Percentiles rank a stretch among this genome's conserved stretches.
These are phyloP conservation scores for Coelopa frigida DNA, from an alignment of 1,140 invertebrate species.

Conservation along the genomic window DNA sequence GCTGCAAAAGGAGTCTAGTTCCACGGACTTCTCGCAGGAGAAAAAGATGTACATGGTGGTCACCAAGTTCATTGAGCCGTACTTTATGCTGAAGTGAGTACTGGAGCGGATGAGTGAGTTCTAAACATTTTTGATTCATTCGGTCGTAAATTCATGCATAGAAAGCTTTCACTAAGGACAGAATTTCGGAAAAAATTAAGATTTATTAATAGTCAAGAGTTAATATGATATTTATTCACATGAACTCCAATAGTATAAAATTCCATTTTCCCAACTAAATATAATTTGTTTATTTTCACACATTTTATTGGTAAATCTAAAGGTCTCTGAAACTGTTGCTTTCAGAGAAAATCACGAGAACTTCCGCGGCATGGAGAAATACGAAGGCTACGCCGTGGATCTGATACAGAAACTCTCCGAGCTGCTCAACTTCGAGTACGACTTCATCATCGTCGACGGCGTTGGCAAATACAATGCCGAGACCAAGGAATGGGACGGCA, in stretches of 20 bases:
- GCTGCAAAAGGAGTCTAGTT: slow-evolving; percentile 11
- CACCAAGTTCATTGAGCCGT: slow-evolving; percentile 33
- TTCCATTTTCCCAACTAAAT: too few species aligned
- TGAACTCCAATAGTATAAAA: too few species aligned
- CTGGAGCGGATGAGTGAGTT: too few species aligned
- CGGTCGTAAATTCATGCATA: not conserved
- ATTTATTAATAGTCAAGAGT: too few species aligned
- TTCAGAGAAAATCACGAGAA: slow-evolving; percentile 29
- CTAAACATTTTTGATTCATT: too few species aligned
- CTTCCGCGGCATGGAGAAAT: slow-evolving; percentile 49
- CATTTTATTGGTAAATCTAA: too few species aligned
- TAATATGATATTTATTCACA: too few species aligned
- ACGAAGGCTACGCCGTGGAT: slow-evolving; percentile 70
- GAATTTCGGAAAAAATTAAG: too few species aligned
- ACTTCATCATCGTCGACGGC: slow-evolving; percentile 62
- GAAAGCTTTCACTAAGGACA: too few species aligned
- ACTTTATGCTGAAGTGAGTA: slow-evolving; percentile 40
- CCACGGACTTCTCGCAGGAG: slow-evolving; percentile 28
- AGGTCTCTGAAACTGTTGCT: not conserved
- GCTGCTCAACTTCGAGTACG: slow-evolving; percentile 65
- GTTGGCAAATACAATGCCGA: slow-evolving; percentile 59
- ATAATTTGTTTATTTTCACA: not conserved
- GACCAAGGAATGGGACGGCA: slow-evolving; percentile 73
- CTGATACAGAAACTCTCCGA: slow-evolving; percentile 62
- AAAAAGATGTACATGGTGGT: slow-evolving; percentile 30